Percentiles rank a stretch among this genome's conserved stretches.
Conservation (phyloP, 2,888 invertebrate genomes). For the Caenorhabditis japonica region DNA sequence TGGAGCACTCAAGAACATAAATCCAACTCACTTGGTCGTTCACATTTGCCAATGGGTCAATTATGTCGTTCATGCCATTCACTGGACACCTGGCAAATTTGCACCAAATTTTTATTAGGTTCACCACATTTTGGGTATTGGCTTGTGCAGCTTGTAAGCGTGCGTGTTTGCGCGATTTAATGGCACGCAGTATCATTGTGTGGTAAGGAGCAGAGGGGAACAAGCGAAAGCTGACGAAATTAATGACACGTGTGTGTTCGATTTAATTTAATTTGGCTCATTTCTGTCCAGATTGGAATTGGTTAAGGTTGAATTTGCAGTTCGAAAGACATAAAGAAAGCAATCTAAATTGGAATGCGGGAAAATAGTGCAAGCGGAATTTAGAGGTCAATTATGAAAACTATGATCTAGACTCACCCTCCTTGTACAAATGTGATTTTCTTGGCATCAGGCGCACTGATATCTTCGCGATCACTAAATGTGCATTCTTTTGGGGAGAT, state of each 20-base stretch:
- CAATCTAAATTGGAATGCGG: no score
- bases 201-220: neutral
- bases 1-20: slow-evolving; percentile 27
- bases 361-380: no score
- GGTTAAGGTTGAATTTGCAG: no score
- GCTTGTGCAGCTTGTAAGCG: neutral
- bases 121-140: slow-evolving; percentile 34
- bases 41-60: slow-evolving; percentile 69
- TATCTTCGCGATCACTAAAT: slow-evolving; percentile 70
- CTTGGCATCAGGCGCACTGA: slow-evolving; percentile 62
- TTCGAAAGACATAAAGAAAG: no score
- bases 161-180: slow-evolving; percentile 27
- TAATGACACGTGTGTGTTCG: slow-evolving; percentile 31
- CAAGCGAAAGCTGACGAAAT: slow-evolving; percentile 19
- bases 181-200: slow-evolving; percentile 26
- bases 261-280: no score
- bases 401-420: slow-evolving; percentile 58
- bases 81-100: slow-evolving; percentile 71
- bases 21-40: slow-evolving; percentile 68
- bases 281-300: no score
- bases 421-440: slow-evolving; percentile 71
- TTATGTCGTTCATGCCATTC: slow-evolving; percentile 63
- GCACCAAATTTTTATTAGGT: slow-evolving; percentile 53
- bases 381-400: no score
- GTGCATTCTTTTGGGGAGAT: slow-evolving; percentile 71